phyloP scores from a whole-genome alignment of 2,113 vertebrate species.

The Gasterosteus nipponicus region DNA sequence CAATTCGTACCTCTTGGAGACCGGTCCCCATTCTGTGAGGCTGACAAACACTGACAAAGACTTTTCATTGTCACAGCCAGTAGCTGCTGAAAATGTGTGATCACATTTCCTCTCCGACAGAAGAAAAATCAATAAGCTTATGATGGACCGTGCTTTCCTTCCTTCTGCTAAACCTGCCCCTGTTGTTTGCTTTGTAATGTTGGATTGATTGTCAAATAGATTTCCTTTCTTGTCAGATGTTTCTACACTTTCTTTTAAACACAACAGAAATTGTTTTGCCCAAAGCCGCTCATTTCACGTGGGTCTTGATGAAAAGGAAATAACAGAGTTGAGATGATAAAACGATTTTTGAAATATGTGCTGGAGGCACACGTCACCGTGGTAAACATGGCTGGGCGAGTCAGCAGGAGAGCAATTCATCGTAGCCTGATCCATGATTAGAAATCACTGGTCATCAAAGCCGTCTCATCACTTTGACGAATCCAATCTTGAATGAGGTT shows the following conservation, averaged over 20 bases:
- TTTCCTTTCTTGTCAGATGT: constrained; percentile 37
- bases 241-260: constrained; percentile 27
- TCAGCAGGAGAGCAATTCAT: constrained; percentile 20
- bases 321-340: constrained; percentile 23
- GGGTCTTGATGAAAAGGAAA: background rate
- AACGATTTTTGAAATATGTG: constrained; percentile 32
- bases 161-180: constrained; percentile 12
- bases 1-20: background rate
- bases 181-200: constrained; percentile 12
- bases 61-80: background rate
- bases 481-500: constrained; percentile 38
- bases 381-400: background rate
- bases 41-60: constrained; percentile 13
- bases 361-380: constrained; percentile 22
- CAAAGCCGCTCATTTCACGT: constrained; percentile 38
- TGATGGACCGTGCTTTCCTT: constrained; percentile 16
- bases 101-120: constrained; percentile 32
- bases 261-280: constrained; percentile 26
- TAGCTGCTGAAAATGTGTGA: constrained; percentile 1
- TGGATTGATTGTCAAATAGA: constrained; percentile 23
- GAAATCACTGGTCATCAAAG: constrained; percentile 30
- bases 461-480: constrained; percentile 16
- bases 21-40: background rate
- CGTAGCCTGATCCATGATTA: constrained; percentile 28
- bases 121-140: constrained; percentile 25